phyloP scores from a whole-genome alignment of 2,113 vertebrate genomes.

The Salvelinus fontinalis region DNA sequence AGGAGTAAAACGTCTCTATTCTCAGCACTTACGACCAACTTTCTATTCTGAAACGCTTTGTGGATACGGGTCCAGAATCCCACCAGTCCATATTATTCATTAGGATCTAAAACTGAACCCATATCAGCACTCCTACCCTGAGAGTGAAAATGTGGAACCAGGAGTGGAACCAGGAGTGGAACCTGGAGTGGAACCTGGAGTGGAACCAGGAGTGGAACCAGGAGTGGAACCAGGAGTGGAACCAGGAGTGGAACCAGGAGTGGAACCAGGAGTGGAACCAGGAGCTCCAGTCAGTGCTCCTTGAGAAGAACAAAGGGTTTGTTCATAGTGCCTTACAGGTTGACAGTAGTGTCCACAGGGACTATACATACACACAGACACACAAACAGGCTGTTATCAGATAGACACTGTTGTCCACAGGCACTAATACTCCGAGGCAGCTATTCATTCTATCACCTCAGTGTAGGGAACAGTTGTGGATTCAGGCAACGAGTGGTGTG shows the following conservation, averaged over 20 bases:
- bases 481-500: no score
- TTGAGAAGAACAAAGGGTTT: conserved; percentile 59
- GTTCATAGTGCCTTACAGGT: conserved; percentile 54
- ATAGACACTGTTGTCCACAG: conserved; percentile 36
- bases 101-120: no score
- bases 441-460: no score
- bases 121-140: conserved; percentile 6
- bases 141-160: conserved; percentile 33
- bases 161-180: background rate
- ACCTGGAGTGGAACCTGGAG: no score
- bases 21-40: no score
- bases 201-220: conserved; percentile 23
- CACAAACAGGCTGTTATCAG: background rate
- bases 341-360: conserved; percentile 52
- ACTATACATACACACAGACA: background rate
- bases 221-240: conserved; percentile 30
- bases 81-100: no score
- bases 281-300: conserved; percentile 28
- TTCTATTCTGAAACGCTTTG: no score
- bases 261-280: conserved; percentile 45
- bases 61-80: no score
- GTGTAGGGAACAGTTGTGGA: no score
- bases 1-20: no score
- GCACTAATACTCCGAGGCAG: conserved; percentile 9
- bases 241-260: conserved; percentile 29